phyloP scores from a whole-genome alignment of 2,888 invertebrate genomes.

The Plebejus anna region DNA sequence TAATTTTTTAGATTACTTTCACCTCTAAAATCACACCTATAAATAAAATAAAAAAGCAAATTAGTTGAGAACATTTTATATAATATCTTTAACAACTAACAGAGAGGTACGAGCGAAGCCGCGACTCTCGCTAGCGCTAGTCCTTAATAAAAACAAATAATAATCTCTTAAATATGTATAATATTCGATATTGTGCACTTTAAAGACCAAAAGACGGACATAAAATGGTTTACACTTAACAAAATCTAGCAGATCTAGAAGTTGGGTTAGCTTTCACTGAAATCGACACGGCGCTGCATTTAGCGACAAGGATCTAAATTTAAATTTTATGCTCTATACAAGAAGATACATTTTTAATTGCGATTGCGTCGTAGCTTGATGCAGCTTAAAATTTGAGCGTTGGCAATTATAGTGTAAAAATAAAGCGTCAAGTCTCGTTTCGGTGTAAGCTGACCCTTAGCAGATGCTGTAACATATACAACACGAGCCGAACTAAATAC shows the following conservation, averaged over 20 bases:
- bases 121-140: slow-evolving; percentile 36
- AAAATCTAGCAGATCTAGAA: slow-evolving; percentile 70
- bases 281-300: neutral
- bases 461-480: slow-evolving; percentile 33
- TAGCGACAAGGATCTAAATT: neutral
- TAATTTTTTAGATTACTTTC: slow-evolving; percentile 8
- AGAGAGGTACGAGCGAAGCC: slow-evolving; percentile 57
- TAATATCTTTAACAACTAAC: slow-evolving; percentile 71
- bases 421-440: neutral
- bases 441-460: neutral
- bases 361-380: neutral
- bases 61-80: slow-evolving; percentile 67
- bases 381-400: neutral
- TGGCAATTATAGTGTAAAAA: neutral
- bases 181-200: slow-evolving; percentile 39
- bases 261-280: neutral
- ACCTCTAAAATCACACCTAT: neutral
- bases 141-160: slow-evolving; percentile 28
- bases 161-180: slow-evolving; percentile 33
- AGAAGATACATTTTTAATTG: neutral
- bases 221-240: slow-evolving; percentile 30
- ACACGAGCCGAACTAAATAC: slow-evolving; percentile 40
- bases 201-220: slow-evolving; percentile 36
- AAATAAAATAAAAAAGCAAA: slow-evolving; percentile 46
- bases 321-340: neutral